Conservation (phyloP, 1,140 invertebrate species). For the Caenorhabditis tropicalis region DNA sequence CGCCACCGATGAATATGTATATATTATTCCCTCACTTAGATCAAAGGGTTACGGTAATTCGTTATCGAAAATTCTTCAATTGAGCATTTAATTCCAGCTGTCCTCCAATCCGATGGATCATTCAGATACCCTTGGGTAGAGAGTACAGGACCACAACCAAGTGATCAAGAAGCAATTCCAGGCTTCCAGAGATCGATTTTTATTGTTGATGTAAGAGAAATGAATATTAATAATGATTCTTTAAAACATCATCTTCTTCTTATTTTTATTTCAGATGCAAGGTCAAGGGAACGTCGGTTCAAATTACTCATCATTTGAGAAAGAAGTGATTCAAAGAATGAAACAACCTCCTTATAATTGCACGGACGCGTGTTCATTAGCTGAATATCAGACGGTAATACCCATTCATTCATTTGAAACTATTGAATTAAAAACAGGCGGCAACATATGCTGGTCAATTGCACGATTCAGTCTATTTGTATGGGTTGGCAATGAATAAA, state of each 20-base stretch:
- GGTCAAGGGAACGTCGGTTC: conserved; percentile 7
- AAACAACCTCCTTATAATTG: conserved; percentile 10
- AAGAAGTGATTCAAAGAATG: conserved; percentile 32
- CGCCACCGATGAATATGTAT: conserved; percentile 16
- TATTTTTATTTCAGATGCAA: conserved; percentile 11
- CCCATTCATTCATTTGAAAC: too few species aligned
- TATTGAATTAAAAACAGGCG: not conserved
- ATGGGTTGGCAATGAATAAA: not conserved
- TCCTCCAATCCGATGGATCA: not conserved
- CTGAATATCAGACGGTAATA: not conserved
- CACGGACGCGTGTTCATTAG: not conserved
- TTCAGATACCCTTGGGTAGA: not conserved
- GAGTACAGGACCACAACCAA: not conserved
- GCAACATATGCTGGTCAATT: conserved; percentile 26
- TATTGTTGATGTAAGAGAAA: conserved; percentile 26
- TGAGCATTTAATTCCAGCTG: not conserved
- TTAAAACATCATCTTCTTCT: not conserved
- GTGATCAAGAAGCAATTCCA: conserved; percentile 6
- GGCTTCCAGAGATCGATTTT: conserved; percentile 17
- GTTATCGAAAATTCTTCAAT: not conserved
- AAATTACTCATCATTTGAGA: not conserved
- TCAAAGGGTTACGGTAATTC: not conserved
- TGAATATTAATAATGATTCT: not conserved
- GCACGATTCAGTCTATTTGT: not conserved
- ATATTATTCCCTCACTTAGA: not conserved